A percentile compares a stretch with the other conserved stretches of the same genome.
phyloP scores from a whole-genome alignment of 1,140 invertebrate genomes.

The Heliconius eleuchia region DNA sequence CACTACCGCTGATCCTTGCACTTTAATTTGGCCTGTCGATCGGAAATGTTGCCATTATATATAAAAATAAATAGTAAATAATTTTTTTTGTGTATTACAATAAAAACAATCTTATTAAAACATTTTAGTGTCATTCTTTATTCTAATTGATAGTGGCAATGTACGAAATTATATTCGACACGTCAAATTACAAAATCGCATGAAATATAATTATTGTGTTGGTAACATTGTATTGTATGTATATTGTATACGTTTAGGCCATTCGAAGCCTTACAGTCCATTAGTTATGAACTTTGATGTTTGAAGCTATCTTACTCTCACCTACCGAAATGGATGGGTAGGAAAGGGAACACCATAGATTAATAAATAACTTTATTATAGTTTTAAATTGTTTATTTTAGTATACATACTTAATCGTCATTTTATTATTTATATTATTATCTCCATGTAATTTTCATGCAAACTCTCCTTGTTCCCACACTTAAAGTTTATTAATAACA shows the following conservation, averaged over 20 bases:
- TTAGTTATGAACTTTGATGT: slow-evolving; percentile 27
- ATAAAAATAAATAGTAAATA: neutral
- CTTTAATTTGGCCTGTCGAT: slow-evolving; percentile 60
- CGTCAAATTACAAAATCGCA: slow-evolving; percentile 50
- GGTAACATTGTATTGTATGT: slow-evolving; percentile 46
- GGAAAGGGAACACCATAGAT: neutral
- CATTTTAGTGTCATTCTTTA: too few relatives aligned
- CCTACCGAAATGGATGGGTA: neutral
- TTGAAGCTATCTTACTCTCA: slow-evolving; percentile 3
- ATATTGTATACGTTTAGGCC: slow-evolving; percentile 34
- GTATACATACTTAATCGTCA: neutral
- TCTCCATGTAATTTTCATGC: neutral
- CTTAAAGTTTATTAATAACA: neutral
- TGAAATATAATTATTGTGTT: slow-evolving; percentile 57
- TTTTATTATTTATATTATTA: neutral
- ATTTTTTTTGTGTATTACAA: neutral
- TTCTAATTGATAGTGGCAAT: neutral
- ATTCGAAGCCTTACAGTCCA: slow-evolving; percentile 31
- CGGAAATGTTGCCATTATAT: slow-evolving; percentile 30
- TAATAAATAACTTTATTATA: neutral
- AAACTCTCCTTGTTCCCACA: neutral
- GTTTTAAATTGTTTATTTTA: neutral
- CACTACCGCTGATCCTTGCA: slow-evolving; percentile 75
- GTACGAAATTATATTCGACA: slow-evolving; percentile 45
- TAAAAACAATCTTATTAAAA: too few relatives aligned